Base-by-base conservation (phyloP, 2,113 vertebrate genomes). In the Aramus guarauna region DNA sequence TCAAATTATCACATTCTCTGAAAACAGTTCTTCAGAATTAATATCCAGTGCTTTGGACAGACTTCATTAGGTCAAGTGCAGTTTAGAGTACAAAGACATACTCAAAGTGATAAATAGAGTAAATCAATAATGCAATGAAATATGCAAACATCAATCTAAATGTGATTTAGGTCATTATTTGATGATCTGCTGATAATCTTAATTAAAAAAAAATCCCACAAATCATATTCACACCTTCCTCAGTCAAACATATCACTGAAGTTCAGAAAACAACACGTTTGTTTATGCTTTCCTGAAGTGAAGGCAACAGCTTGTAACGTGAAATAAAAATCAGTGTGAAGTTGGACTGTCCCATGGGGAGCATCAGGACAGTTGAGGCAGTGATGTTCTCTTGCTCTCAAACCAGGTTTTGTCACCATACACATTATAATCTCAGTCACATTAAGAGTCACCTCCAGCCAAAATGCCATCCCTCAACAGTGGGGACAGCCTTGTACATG, bases 381-480 rank as follows among this genome's bases (percentile, higher is more conserved):
- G 8, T 27, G 36, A 34, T 64, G 11, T 0, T 36, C 5, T 78
- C 22, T 63, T 34, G 29, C 63, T 78, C 30, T 62, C 37, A 73
- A 24, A 22, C 17, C 76, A 39, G 4, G 5, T 62, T 85, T 92
- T 67, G 11, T 63, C 64, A 68, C 9, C 4, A 14, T 34, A 17
- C 16, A n/a, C 7, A 9, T 48, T 22, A 8, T 45, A 56, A 73
- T 30, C 37, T 77, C 26, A 62, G 59, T 5, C 34, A 62, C 2
- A 21, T 27, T 56, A 58, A 37, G 9, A 85, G 17, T 62, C 47
- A 68, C 2, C 24, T 68, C 37, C 21, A 84, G 18, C 4, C 21
- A 67, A 73, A 86, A 72, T 0, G 0, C 15, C 73, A 21, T 2
- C 12, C 37, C 8, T 1, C 17, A 47, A 6, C 3, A 30, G 3